phyloP scores from a whole-genome alignment of 2,797 vertebrate species.

The Tapirus indicus region DNA sequence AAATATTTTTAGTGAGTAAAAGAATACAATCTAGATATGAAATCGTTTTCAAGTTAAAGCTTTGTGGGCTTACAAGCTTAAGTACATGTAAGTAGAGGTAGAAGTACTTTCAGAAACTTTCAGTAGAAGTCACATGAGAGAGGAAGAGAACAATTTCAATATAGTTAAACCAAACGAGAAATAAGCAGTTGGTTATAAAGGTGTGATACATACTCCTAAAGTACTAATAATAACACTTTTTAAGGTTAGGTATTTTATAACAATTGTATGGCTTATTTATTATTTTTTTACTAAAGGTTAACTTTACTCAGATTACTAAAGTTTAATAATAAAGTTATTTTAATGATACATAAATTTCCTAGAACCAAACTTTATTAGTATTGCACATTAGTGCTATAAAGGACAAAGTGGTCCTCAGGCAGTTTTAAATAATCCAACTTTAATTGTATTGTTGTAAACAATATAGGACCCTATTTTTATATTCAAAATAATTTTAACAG shows the following conservation, averaged over 20 bases:
- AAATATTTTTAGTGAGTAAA: constrained; percentile 5
- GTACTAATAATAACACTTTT: neutral
- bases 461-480: neutral
- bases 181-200: neutral
- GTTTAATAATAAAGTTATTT: neutral
- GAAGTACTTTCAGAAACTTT: neutral
- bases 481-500: neutral
- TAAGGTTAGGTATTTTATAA: neutral
- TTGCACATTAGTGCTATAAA: neutral
- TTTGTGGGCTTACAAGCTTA: neutral
- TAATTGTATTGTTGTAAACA: neutral
- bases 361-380: neutral
- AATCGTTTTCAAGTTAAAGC: neutral
- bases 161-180: neutral
- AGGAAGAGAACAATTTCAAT: neutral
- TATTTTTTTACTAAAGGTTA: neutral
- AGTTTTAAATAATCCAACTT: neutral
- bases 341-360: neutral
- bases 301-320: neutral
- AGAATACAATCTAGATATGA: neutral
- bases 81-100: neutral
- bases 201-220: neutral
- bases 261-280: neutral
- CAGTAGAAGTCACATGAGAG: neutral
- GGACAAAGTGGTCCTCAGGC: neutral